Evolutionary conservation across 2,113 vertebrate species (phyloP), one percentile per base, ranked within the genome.

Genomic region (Alexandromys fortis): DNA sequence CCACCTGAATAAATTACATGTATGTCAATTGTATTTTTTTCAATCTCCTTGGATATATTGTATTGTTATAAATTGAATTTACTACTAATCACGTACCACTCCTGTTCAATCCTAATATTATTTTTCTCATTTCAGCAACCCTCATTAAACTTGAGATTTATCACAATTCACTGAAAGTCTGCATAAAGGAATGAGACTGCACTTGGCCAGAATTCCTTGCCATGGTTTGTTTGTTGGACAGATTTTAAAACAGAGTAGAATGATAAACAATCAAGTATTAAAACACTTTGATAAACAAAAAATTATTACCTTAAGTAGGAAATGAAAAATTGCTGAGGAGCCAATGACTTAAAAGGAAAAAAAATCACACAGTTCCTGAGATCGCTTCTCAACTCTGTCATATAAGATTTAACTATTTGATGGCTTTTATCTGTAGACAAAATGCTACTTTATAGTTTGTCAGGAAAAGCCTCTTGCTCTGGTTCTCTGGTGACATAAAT

Each of bases 381-480:
- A 76, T 47, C 65, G 65, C 9, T 90, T 9, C 6, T 85, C 16
- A 77, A 45, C 67, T 35, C 52, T 95, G 8, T 68, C 13, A 58
- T 65, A 68, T 79, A 28, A 76, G 11, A n/a, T 61, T 95, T 93
- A 28, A 92, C 63, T 86, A 86, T 85, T 85, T 92, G 42, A 58
- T 76, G 4, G 58, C 86, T 72, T 96, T 91, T 89, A 83, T 75
- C 89, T 96, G 45, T 81, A 12, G 55, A 89, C n/a, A 89, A 94
- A 94, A 65, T 47, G 24, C 26, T 73, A 78, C 75, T 76, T 94
- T 86, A 92, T 26, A 82, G 49, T 79, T 90, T 91, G 14, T 49
- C 35, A 86, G 7, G 33, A 82, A 12, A 52, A 68, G n/a, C 81
- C 61, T 94, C 79, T 19, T 28, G n/a, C 92, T n/a, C 30, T 75